Base-by-base conservation (phyloP, 2,113 vertebrate genomes). In the Labeo catla region DNA sequence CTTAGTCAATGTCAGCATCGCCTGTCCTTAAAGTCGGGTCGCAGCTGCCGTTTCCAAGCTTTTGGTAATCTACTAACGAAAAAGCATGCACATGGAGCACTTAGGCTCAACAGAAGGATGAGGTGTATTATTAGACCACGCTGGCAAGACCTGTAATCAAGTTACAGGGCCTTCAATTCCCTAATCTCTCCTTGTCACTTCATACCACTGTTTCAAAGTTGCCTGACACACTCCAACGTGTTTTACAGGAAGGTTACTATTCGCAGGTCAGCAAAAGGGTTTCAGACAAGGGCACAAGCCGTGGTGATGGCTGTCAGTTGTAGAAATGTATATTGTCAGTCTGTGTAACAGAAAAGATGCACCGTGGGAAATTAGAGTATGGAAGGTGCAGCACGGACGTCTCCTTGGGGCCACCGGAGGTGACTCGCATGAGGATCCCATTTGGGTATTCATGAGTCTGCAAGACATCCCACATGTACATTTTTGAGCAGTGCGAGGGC, bases 151-250 rank as follows among this genome's bases (percentile, higher is more conserved):
- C 92, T 90, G 86, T 93, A 93, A 95, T 94, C 86, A 87, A 92
- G 92, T 94, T 94, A 94, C 91, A 93, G 92, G 89, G 87, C 89
- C 92, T 92, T 92, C 91, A 92, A 91, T 93, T 93, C 88, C 89
- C 90, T 91, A 93, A 94, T 94, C 92, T 89, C 89, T 89, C 86
- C 90, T 93, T 94, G 91, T 93, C 93, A 91, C 91, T 90, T 86
- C 76, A 87, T 92, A 93, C 93, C 92, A 91, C 89, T 91, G 92
- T 92, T 94, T 91, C 39, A 43, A 74, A 92, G 90, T 90, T 91
- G 70, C 88, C 87, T 91, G 89, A 90, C 92, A 91, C 90, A 91
- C 87, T 89, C 90, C 87, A 86, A 57, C 86, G 52, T 91, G 91
- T 93, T 93, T 90, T 92, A 91, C 91, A 93, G 85, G 84, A 78